Evolutionary conservation across 2,113 vertebrate genomes (phyloP).

Genomic region (Uria lomvia): DNA sequence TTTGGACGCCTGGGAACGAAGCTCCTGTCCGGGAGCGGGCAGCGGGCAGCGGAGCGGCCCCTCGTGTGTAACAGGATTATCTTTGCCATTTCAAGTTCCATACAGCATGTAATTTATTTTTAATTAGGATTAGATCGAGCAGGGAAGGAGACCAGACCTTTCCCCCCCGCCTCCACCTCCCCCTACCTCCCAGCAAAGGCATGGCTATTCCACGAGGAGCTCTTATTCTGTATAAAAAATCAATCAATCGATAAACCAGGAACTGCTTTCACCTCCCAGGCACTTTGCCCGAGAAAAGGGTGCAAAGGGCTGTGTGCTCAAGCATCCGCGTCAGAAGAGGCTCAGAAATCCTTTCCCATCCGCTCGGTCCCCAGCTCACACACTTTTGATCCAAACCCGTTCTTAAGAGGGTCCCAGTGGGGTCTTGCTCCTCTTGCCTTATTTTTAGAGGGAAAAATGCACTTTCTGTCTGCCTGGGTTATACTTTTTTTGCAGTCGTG

Average conservation of each 20-base stretch:
- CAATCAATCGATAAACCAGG: slow-evolving; percentile 5
- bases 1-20: neutral
- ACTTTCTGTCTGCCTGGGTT: neutral
- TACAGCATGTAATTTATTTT: slow-evolving; percentile 81
- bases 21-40: neutral
- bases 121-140: slow-evolving; percentile 80
- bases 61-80: slow-evolving; percentile 77
- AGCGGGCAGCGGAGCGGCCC: neutral
- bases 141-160: slow-evolving; percentile 59
- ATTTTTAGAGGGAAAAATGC: neutral
- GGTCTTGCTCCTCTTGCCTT: neutral
- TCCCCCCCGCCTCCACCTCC: too few relatives aligned
- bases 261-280: neutral
- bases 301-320: neutral
- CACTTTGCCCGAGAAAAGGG: neutral
- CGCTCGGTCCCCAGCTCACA: rapidly evolving
- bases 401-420: neutral
- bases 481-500: neutral
- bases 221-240: slow-evolving; percentile 31
- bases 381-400: neutral
- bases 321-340: neutral
- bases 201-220: slow-evolving; percentile 47
- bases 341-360: neutral
- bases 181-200: neutral
- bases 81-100: slow-evolving; percentile 74